These are phyloP conservation scores for Ectemnius continuus DNA, from an alignment of 2,888 invertebrate genomes.

Conservation along the genomic window DNA sequence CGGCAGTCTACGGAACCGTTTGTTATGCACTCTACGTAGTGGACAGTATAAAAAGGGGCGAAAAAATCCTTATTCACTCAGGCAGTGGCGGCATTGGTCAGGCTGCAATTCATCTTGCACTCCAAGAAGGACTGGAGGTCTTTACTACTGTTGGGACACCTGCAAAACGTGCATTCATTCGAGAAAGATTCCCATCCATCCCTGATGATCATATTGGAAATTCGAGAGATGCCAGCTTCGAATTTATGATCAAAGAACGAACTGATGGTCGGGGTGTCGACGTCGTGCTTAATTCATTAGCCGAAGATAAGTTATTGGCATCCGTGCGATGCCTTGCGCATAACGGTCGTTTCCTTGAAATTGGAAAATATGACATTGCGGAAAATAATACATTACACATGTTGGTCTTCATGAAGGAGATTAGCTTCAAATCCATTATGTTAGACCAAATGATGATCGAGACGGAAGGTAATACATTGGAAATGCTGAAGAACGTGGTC, in stretches of 20 bases:
- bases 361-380: conserved; percentile 90
- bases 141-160: conserved; percentile 82
- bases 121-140: conserved; percentile 80
- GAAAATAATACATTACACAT: conserved; percentile 83
- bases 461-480: rapidly evolving
- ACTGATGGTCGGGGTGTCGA: conserved; percentile 95
- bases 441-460: conserved; percentile 84
- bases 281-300: conserved; percentile 93
- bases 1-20: conserved; percentile 82
- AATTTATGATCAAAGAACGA: conserved; percentile 87
- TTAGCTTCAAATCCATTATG: conserved; percentile 88
- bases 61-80: conserved; percentile 77
- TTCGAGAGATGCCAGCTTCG: conserved; percentile 92
- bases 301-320: conserved; percentile 93
- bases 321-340: conserved; percentile 82
- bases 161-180: conserved; percentile 81
- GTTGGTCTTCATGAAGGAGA: conserved; percentile 85
- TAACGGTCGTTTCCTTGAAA: conserved; percentile 88
- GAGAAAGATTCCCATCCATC: conserved; percentile 80
- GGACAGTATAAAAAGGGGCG: conserved; percentile 79
- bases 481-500: no score
- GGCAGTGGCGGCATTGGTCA: conserved; percentile 84
- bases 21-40: conserved; percentile 81
- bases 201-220: conserved; percentile 87
- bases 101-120: conserved; percentile 83